Conservation (phyloP, 1,140 invertebrate species). For the Pseudoatta argentina region DNA sequence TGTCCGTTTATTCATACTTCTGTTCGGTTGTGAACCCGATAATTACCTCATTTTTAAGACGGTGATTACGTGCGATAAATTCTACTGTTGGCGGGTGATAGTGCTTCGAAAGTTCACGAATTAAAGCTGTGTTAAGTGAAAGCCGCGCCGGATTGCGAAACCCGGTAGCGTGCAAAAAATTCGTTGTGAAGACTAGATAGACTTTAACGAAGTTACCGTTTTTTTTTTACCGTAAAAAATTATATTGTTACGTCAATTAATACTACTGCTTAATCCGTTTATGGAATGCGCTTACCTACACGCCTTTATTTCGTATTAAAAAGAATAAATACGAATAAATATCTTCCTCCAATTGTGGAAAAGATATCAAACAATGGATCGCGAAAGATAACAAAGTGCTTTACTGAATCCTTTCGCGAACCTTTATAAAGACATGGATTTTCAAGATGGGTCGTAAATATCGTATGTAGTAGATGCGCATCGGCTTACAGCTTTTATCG, state of each 20-base stretch:
- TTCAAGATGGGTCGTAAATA: slow-evolving; percentile 14
- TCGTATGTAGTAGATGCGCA: neutral
- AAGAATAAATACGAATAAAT: neutral
- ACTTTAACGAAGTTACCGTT: slow-evolving; percentile 2
- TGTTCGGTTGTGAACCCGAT: neutral
- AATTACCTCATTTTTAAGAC: slow-evolving; percentile 40
- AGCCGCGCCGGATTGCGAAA: slow-evolving; percentile 63
- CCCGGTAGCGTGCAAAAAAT: slow-evolving; percentile 22
- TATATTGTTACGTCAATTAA: slow-evolving; percentile 5
- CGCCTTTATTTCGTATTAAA: neutral
- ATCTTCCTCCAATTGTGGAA: neutral
- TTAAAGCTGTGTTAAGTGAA: slow-evolving; percentile 71
- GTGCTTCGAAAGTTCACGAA: slow-evolving; percentile 68
- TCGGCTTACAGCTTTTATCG: neutral
- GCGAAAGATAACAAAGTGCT: neutral
- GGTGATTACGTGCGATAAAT: slow-evolving; percentile 34
- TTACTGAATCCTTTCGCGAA: neutral
- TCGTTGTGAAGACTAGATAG: slow-evolving; percentile 23
- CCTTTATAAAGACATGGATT: slow-evolving; percentile 6
- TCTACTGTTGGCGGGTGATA: slow-evolving; percentile 14
- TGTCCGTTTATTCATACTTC: neutral
- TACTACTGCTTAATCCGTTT: slow-evolving; percentile 10
- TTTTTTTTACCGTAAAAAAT: slow-evolving; percentile 16
- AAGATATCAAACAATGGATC: neutral
- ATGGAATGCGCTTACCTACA: neutral